Base-by-base conservation (phyloP, 2,797 vertebrate species). In the Microhierax caerulescens region DNA sequence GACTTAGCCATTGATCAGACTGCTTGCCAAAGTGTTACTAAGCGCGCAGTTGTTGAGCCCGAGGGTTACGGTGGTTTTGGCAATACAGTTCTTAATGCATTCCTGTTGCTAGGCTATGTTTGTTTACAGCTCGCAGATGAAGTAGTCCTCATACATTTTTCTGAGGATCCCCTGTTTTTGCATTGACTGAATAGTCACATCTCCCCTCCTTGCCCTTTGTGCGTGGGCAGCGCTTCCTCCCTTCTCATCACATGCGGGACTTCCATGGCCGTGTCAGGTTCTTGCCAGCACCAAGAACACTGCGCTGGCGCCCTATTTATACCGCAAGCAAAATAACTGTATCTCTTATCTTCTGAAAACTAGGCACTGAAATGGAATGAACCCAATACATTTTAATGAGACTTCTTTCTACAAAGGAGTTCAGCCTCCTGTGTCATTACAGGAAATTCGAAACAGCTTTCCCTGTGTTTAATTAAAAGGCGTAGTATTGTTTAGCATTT, bases 81-180 rank as follows among this genome's bases (percentile, higher is more conserved):
- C 45, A 77, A 54, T 47, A 74, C 23, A 82, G 30, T 48, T 28
- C 60, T n/a, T 67, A 77, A 59, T 20, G 32, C 36, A n/a, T 53
- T 90, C 56, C 48, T 57, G 82, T 94, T 91, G 82, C 92, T 96
- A 94, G 47, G 79, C 50, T 45, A 85, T 85, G 14, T 48, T 90
- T 90, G 82, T 88, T 95, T 95, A 83, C 36, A 90, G 37, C 13
- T 76, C 63, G 47, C 1, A 1, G 28, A 72, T 64, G 78, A 77
- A 70, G 63, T 39, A 30, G 60, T 80, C 78, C 39, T 68, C 45
- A 59, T 24, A 23, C 16, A 13, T 30, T 57, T 70, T 91, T 83
- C 61, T 67, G 82, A 95, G 69, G 65, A 70, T 60, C 7, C 27
- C 20, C 24, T 24, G 5, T 77, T 77, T 77, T 69, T 45, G 28